These are phyloP conservation scores for Rhinolophus ferrumequinum DNA, from an alignment of 2,113 vertebrate species.

Conservation along the genomic window DNA sequence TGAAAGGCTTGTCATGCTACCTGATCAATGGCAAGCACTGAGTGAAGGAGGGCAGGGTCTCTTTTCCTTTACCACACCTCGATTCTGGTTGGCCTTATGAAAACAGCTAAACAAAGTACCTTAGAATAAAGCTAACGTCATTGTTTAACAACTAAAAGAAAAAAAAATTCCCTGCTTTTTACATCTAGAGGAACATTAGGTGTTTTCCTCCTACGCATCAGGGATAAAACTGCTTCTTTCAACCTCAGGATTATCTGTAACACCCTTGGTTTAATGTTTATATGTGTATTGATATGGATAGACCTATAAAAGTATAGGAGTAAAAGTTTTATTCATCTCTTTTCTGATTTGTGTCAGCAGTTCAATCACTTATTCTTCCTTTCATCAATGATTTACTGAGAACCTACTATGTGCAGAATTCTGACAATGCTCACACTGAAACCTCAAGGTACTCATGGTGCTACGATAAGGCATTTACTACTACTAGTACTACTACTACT, in stretches of 20 bases:
- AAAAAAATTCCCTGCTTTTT: not conserved
- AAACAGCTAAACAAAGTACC: not conserved
- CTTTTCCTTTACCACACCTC: not conserved
- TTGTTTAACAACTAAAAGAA: not conserved
- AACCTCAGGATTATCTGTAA: not conserved
- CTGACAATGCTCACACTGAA: not conserved
- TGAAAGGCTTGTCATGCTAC: not conserved
- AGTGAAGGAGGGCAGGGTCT: not conserved
- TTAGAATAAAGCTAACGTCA: conserved; percentile 53
- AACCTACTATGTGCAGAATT: not conserved
- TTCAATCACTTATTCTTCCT: conserved; percentile 47
- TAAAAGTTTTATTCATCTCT: conserved; percentile 39
- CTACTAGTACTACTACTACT: too few relatives aligned
- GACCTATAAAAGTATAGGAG: not conserved
- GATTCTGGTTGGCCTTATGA: conserved; percentile 53
- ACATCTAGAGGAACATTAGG: not conserved
- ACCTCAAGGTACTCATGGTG: not conserved
- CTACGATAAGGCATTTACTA: not conserved
- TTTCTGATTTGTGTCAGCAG: conserved; percentile 27
- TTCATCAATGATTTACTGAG: not conserved
- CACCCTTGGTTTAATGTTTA: not conserved
- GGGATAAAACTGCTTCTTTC: not conserved
- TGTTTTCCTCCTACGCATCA: not conserved
- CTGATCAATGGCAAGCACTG: conserved; percentile 43
- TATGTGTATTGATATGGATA: conserved; percentile 31